Evolutionary conservation across 64 coral and sea anemone genomes (phyloP).

Genomic region (Montipora sp.): DNA sequence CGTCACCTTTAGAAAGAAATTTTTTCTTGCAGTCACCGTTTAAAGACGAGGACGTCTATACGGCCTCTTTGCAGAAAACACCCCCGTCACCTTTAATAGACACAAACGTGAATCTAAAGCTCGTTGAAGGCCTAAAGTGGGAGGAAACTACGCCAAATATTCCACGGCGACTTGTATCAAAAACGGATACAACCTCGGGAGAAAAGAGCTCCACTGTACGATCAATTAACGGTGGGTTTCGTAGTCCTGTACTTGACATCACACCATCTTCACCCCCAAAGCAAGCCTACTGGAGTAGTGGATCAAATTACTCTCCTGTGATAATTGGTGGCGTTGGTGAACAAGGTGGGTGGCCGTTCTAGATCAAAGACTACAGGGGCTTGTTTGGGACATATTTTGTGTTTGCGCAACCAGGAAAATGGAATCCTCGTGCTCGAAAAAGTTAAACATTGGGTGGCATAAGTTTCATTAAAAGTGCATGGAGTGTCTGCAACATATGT

Average conservation of each 20-base stretch:
- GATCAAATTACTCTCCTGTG: background rate
- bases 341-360: background rate
- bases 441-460: too few species aligned
- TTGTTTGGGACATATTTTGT: background rate
- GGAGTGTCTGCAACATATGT: too few species aligned
- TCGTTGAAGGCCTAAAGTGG: constrained; percentile 7
- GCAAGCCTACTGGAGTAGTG: background rate
- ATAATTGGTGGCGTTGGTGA: too few species aligned
- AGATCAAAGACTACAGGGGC: background rate
- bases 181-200: background rate
- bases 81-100: background rate
- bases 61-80: constrained; percentile 9
- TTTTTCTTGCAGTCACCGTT: constrained; percentile 4
- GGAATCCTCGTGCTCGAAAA: too few species aligned
- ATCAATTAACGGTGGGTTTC: background rate
- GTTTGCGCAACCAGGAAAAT: background rate
- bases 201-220: background rate
- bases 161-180: background rate
- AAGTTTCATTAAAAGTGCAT: too few species aligned
- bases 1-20: background rate
- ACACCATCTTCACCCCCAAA: background rate
- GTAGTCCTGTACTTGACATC: background rate
- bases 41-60: background rate
- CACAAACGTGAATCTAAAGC: background rate
- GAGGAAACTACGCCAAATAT: constrained; percentile 24